Evolutionary conservation across 2,797 vertebrate genomes (phyloP).

Genomic region (Salarias fasciatus): DNA sequence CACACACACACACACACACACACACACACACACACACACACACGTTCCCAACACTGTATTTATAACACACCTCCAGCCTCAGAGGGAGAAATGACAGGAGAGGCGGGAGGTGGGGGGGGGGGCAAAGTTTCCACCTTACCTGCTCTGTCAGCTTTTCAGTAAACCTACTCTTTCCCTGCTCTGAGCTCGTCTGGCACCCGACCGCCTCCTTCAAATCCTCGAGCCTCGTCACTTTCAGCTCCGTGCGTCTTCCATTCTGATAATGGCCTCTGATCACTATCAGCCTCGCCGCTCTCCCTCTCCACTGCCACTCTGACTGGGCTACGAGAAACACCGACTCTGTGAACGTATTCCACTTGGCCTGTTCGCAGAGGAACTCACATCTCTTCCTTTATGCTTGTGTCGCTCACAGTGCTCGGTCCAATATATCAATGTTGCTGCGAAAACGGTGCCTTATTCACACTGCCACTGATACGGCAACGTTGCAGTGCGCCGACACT

Average conservation of each 20-base stretch:
- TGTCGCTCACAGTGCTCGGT: too few species aligned
- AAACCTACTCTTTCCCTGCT: not conserved
- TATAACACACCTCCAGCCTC: not conserved
- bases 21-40: too few species aligned
- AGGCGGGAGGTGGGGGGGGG: too few species aligned
- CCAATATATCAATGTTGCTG: too few species aligned
- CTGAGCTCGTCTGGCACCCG: too few species aligned
- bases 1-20: too few species aligned
- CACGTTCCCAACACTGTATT: not conserved
- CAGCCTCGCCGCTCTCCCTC: not conserved
- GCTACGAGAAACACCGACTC: not conserved
- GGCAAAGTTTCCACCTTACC: not conserved
- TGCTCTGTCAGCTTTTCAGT: constrained; percentile 1
- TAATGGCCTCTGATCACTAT: not conserved
- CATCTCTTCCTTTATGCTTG: too few species aligned
- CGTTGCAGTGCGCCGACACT: too few species aligned
- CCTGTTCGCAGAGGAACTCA: not conserved
- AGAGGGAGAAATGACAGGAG: not conserved
- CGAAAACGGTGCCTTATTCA: too few species aligned
- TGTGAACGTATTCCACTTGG: not conserved
- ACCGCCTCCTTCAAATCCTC: constrained; percentile 9
- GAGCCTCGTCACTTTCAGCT: constrained; percentile 16
- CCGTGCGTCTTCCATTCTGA: not conserved
- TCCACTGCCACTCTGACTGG: not conserved
- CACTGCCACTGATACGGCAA: too few species aligned